Conservation (phyloP, 2,113 vertebrate species). For the Embiotoca jacksoni region DNA sequence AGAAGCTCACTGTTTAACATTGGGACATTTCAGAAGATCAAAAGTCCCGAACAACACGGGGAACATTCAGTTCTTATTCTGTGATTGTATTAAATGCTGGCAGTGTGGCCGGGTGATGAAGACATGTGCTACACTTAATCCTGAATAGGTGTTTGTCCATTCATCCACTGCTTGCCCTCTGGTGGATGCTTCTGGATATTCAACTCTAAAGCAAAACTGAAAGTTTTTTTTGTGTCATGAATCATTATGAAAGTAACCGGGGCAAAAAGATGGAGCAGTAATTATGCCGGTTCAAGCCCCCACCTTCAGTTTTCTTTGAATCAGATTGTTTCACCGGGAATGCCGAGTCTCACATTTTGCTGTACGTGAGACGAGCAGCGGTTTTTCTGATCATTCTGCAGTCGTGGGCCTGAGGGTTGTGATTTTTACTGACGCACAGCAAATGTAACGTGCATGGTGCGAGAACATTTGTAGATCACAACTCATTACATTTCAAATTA, state of each 20-base stretch:
- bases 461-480: slow-evolving; percentile 20
- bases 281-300: slow-evolving; percentile 1
- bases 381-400: slow-evolving; percentile 35
- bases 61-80: slow-evolving; percentile 4
- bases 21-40: background rate
- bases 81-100: background rate
- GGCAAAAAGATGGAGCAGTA: too few relatives aligned
- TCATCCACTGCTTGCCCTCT: slow-evolving; percentile 21
- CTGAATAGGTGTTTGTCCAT: background rate
- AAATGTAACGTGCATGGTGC: slow-evolving; percentile 4
- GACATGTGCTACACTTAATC: background rate
- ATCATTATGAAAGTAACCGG: background rate
- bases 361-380: background rate
- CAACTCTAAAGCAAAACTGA: background rate
- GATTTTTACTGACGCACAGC: slow-evolving; percentile 10
- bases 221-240: background rate
- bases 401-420: slow-evolving; percentile 11
- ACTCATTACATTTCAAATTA: background rate
- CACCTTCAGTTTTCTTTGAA: slow-evolving; percentile 10
- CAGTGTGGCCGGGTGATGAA: background rate
- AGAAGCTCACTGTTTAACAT: slow-evolving; percentile 3
- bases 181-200: slow-evolving; percentile 8
- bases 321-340: background rate
- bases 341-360: slow-evolving; percentile 18
- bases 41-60: background rate